Conservation (phyloP, 2,113 vertebrate genomes). For the Daboia siamensis region DNA sequence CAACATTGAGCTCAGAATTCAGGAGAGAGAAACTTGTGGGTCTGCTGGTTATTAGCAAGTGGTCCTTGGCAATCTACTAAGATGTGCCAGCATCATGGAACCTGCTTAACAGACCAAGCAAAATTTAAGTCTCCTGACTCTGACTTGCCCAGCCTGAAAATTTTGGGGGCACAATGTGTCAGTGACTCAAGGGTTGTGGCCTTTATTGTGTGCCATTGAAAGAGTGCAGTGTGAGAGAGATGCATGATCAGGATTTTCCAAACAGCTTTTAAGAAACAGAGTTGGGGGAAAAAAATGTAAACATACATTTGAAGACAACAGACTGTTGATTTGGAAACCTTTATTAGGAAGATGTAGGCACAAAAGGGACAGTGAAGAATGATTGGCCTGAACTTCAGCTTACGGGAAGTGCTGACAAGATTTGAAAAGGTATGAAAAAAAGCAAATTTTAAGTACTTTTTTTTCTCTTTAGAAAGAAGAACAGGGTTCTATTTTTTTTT, state of each 20-base stretch:
- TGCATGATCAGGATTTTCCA: conserved; percentile 30
- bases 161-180: conserved; percentile 47
- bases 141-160: conserved; percentile 36
- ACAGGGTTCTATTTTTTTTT: not conserved
- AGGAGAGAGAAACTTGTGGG: conserved; percentile 58
- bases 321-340: conserved; percentile 58
- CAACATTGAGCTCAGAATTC: conserved; percentile 60
- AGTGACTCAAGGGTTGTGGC: conserved; percentile 10
- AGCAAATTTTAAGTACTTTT: conserved; percentile 23
- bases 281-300: conserved; percentile 49
- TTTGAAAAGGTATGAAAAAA: conserved; percentile 90
- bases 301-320: conserved; percentile 38
- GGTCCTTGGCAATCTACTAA: conserved; percentile 36
- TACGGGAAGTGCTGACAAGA: conserved; percentile 85
- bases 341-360: conserved; percentile 72
- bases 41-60: conserved; percentile 57
- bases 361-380: conserved; percentile 73
- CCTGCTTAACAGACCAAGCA: conserved; percentile 41
- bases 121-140: conserved; percentile 15
- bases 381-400: conserved; percentile 92
- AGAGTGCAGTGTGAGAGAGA: conserved; percentile 56
- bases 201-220: not conserved
- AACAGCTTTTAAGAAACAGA: conserved; percentile 59
- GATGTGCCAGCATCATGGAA: conserved; percentile 49
- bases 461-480: conserved; percentile 13